Evolutionary conservation across 2,797 vertebrate species (phyloP).

Genomic region (Rhodeus uyekii): DNA sequence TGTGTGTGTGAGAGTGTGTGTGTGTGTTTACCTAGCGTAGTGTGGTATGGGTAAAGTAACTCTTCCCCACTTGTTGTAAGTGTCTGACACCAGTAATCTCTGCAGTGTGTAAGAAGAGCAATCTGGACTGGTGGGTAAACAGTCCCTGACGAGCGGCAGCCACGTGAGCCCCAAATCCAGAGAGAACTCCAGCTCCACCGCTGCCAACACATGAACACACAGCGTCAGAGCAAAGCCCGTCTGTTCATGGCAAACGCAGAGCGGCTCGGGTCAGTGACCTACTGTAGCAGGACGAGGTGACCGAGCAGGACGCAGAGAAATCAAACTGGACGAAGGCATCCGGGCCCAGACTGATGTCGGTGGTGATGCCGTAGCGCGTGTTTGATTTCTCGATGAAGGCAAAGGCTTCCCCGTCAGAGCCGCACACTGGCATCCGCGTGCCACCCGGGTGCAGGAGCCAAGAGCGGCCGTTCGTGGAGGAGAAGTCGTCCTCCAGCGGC

Average conservation of each 20-base stretch:
- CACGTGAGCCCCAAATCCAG: constrained; percentile 92
- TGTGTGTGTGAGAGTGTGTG: background rate
- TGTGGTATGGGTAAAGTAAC: constrained; percentile 89
- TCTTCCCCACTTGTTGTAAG: constrained; percentile 98
- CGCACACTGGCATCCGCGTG: constrained; percentile 97
- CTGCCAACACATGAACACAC: constrained; percentile 68
- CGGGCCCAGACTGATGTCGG: constrained; percentile 92
- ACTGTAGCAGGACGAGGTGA: constrained; percentile 98
- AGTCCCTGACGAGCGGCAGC: constrained; percentile 90
- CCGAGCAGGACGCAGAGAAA: constrained; percentile 97
- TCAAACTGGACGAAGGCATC: constrained; percentile 97
- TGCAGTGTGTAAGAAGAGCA: constrained; percentile 92
- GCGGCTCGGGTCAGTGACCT: constrained; percentile 57
- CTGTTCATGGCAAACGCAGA: background rate
- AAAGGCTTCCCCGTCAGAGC: constrained; percentile 91
- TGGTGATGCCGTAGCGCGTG: constrained; percentile 94
- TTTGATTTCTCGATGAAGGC: constrained; percentile 99
- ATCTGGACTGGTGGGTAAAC: constrained; percentile 92
- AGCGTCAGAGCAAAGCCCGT: background rate
- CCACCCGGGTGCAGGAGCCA: constrained; percentile 98
- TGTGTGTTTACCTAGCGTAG: constrained; percentile 85
- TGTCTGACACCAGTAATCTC: constrained; percentile 91
- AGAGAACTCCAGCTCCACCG: constrained; percentile 94
- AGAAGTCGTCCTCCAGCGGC: constrained; percentile 94
- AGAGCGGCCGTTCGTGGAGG: constrained; percentile 86